Evolutionary conservation across 2,113 vertebrate species (phyloP).

Genomic region (Ailurus styani): DNA sequence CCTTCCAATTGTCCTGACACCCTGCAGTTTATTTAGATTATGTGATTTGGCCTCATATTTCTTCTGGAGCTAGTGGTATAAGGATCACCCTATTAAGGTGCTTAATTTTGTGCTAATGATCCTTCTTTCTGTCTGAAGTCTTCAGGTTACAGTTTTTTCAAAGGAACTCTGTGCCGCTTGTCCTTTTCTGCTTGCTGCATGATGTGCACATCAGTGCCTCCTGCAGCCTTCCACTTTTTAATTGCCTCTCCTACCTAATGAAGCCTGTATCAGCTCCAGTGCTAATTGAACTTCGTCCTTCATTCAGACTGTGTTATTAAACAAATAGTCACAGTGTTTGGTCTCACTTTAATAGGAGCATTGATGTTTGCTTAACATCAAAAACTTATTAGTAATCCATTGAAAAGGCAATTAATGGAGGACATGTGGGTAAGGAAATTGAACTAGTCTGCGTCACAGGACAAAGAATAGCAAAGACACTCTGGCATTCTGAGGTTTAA

Average conservation of each 20-base stretch:
- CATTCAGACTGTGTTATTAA: constrained; percentile 74
- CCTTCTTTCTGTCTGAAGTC: constrained; percentile 66
- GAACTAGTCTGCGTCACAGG: constrained; percentile 54
- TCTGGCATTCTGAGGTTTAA: constrained; percentile 52
- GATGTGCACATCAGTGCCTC: constrained; percentile 54
- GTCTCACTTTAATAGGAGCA: constrained; percentile 68
- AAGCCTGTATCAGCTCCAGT: constrained; percentile 49
- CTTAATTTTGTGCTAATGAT: constrained; percentile 70
- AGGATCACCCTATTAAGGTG: constrained; percentile 48
- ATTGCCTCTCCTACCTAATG: constrained; percentile 57
- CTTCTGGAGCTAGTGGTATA: constrained; percentile 2
- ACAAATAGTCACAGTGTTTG: constrained; percentile 74
- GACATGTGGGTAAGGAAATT: constrained; percentile 58
- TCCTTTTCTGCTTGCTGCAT: constrained; percentile 46
- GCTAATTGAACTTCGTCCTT: constrained; percentile 72
- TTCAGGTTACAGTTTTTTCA: constrained; percentile 56
- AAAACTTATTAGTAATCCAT: constrained; percentile 72
- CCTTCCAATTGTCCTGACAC: constrained; percentile 45
- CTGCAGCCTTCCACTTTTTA: constrained; percentile 49
- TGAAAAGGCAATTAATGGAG: constrained; percentile 75
- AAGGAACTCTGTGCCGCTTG: not conserved
- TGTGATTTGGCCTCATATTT: constrained; percentile 54
- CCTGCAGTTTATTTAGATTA: constrained; percentile 59
- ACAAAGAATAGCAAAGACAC: constrained; percentile 25
- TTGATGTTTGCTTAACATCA: constrained; percentile 75